Evolutionary conservation across 2,888 invertebrate species (phyloP).

Genomic region (Noctua janthe): DNA sequence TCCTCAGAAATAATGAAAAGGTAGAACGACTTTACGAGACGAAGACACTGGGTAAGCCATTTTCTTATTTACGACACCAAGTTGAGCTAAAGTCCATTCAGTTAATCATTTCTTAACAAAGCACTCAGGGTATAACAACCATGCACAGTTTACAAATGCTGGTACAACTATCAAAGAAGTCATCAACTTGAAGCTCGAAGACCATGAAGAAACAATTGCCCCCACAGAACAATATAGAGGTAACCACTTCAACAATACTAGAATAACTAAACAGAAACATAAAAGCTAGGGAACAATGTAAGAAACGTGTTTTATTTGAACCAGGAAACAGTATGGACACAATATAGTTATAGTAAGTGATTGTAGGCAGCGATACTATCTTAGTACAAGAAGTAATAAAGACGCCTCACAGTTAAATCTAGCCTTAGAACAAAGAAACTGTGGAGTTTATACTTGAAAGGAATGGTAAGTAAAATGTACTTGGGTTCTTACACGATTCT

Average conservation of each 20-base stretch:
- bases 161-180: conserved; percentile 13
- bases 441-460: conserved; percentile 57
- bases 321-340: conserved; percentile 79
- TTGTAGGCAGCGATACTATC: conserved; percentile 81
- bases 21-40: neutral
- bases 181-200: neutral
- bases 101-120: conserved; percentile 19
- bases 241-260: conserved; percentile 39
- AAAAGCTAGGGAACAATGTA: conserved; percentile 64
- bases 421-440: conserved; percentile 73
- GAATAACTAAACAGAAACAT: conserved; percentile 42
- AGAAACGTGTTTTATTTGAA: conserved; percentile 74
- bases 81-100: neutral
- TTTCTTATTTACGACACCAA: neutral
- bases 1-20: neutral
- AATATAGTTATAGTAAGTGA: conserved; percentile 80
- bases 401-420: conserved; percentile 82
- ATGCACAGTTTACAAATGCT: neutral
- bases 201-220: conserved; percentile 15
- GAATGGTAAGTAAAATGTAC: neutral
- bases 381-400: conserved; percentile 84
- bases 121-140: neutral
- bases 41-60: conserved; percentile 1
- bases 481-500: neutral
- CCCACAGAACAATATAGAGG: conserved; percentile 34